phyloP scores from a whole-genome alignment of 2,113 vertebrate genomes.

The Mormoops blainvillei region DNA sequence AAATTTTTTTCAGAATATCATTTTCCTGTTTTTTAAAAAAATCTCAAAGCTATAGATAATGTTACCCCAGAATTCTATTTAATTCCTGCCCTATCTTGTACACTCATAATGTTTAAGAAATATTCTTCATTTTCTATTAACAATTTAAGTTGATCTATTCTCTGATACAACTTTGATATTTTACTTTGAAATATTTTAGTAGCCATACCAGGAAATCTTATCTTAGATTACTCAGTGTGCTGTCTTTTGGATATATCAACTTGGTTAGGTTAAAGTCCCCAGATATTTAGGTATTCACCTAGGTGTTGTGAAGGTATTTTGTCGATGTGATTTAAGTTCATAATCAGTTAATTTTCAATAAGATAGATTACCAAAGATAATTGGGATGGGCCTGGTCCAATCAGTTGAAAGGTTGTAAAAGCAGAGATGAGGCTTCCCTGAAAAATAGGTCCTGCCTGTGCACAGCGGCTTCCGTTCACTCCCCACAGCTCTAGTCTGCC shows the following conservation, averaged over 20 bases:
- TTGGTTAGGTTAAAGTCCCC: background rate
- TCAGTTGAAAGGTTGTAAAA: background rate
- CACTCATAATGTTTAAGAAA: background rate
- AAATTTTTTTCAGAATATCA: background rate
- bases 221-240: background rate
- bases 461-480: background rate
- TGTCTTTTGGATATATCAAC: background rate
- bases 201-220: background rate
- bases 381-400: background rate
- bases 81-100: background rate
- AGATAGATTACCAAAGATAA: background rate
- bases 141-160: background rate
- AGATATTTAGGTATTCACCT: background rate
- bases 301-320: background rate
- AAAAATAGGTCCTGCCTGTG: background rate
- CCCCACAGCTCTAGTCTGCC: background rate
- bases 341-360: background rate
- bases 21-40: background rate
- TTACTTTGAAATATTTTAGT: conserved; percentile 4
- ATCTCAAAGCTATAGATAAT: background rate
- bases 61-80: background rate
- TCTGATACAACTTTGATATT: background rate
- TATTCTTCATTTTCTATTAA: background rate
- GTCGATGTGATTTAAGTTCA: background rate
- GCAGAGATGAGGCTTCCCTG: background rate